These are phyloP conservation scores for Meda fulgida DNA, from an alignment of 2,797 vertebrate genomes.

Conservation along the genomic window DNA sequence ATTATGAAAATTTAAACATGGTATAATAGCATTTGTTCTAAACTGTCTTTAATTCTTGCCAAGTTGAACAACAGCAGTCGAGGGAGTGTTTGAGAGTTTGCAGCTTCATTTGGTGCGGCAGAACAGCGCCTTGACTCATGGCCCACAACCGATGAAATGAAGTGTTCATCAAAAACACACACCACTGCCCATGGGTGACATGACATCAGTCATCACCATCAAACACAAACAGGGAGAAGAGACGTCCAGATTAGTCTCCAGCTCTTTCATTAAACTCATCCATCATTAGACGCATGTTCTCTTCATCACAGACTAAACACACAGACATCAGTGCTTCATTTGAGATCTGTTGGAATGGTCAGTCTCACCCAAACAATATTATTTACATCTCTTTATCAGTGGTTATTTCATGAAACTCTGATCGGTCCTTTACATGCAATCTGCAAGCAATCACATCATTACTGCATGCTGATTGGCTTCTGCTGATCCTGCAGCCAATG, in stretches of 20 bases:
- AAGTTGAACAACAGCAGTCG: background rate
- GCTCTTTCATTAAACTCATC: background rate
- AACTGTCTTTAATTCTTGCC: background rate
- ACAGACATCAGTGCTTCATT: background rate
- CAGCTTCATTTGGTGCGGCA: background rate
- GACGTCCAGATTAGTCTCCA: background rate
- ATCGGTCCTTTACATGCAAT: background rate
- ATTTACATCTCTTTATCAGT: background rate
- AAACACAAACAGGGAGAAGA: background rate
- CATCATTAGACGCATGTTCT: background rate
- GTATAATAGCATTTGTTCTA: background rate
- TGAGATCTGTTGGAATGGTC: background rate
- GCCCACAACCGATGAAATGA: background rate
- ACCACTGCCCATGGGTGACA: slow-evolving; percentile 2
- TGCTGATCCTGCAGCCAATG: background rate
- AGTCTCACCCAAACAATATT: background rate
- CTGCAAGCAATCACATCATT: background rate
- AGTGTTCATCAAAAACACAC: slow-evolving; percentile 7
- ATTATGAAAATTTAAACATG: background rate
- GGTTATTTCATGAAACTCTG: background rate
- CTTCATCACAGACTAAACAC: background rate
- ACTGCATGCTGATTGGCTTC: too few species aligned
- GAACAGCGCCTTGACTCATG: background rate
- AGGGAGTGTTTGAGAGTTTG: background rate
- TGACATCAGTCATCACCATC: background rate